These are phyloP conservation scores for Pteromalus puparum DNA, from an alignment of 1,140 invertebrate genomes.

Conservation along the genomic window DNA sequence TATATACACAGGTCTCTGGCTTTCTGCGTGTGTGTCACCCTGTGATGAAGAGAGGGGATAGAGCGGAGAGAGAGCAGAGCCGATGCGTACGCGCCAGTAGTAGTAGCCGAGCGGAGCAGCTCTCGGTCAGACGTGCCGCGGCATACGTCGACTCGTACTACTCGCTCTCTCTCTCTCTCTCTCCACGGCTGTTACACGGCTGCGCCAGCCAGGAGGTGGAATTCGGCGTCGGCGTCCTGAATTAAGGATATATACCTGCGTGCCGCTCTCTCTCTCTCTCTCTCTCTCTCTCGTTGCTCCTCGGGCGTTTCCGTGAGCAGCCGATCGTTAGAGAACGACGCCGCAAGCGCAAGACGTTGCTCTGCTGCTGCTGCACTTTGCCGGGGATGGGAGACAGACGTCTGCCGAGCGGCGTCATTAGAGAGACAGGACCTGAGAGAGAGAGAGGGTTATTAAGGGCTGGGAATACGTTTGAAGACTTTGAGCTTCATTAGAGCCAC, in stretches of 20 bases:
- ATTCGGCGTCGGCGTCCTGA: conserved; percentile 23
- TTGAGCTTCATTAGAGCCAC: too few relatives aligned
- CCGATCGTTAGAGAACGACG: conserved; percentile 66
- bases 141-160: conserved; percentile 11
- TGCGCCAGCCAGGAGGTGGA: neutral
- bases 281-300: conserved; percentile 26
- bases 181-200: too few relatives aligned
- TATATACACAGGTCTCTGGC: neutral
- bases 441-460: neutral
- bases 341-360: conserved; percentile 25
- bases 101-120: conserved; percentile 1
- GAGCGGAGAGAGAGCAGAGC: too few relatives aligned
- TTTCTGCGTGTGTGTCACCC: neutral
- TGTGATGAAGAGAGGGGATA: too few relatives aligned
- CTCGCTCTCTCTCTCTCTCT: too few relatives aligned
- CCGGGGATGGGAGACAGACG: neutral
- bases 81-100: neutral
- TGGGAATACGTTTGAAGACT: too few relatives aligned
- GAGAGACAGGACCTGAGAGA: neutral
- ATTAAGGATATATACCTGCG: conserved; percentile 1
- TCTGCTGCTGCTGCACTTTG: neutral
- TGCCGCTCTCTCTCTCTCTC: neutral
- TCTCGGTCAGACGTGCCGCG: conserved; percentile 18
- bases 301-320: conserved; percentile 67
- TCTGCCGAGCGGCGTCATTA: neutral